phyloP scores from a whole-genome alignment of 2,113 vertebrate species.

The Toxotes jaculatrix region DNA sequence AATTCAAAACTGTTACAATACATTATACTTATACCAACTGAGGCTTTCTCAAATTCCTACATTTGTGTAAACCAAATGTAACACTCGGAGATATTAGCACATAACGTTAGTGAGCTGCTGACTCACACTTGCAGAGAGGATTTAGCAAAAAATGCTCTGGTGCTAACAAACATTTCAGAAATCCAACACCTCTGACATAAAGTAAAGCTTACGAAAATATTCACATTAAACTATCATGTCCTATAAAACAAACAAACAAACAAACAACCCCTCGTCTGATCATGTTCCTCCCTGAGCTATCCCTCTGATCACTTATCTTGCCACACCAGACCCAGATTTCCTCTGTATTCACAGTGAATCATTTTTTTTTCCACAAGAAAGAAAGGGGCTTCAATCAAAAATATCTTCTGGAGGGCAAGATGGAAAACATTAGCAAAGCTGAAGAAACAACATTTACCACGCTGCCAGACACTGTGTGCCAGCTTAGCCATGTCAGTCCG shows the following conservation, averaged over 20 bases:
- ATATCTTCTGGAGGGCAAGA: slow-evolving; percentile 43
- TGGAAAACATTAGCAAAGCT: slow-evolving; percentile 46
- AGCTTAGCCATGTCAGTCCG: slow-evolving; percentile 49
- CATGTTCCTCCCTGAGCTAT: slow-evolving; percentile 51
- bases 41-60: slow-evolving; percentile 13
- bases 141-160: slow-evolving; percentile 25
- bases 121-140: slow-evolving; percentile 41
- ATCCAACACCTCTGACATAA: slow-evolving; percentile 35
- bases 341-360: slow-evolving; percentile 48
- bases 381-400: slow-evolving; percentile 54
- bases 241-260: slow-evolving; percentile 31
- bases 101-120: slow-evolving; percentile 41
- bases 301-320: slow-evolving; percentile 65
- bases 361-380: slow-evolving; percentile 39
- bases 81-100: slow-evolving; percentile 41
- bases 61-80: slow-evolving; percentile 28
- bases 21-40: slow-evolving; percentile 3
- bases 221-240: slow-evolving; percentile 19
- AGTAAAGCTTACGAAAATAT: slow-evolving; percentile 16
- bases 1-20: slow-evolving; percentile 17
- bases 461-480: slow-evolving; percentile 36
- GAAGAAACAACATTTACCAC: slow-evolving; percentile 46
- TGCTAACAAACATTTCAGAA: slow-evolving; percentile 31
- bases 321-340: slow-evolving; percentile 50
- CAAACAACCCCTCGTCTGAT: slow-evolving; percentile 27